Evolutionary conservation across 2,797 vertebrate genomes (phyloP).

Genomic region (Galagoides demidoff): DNA sequence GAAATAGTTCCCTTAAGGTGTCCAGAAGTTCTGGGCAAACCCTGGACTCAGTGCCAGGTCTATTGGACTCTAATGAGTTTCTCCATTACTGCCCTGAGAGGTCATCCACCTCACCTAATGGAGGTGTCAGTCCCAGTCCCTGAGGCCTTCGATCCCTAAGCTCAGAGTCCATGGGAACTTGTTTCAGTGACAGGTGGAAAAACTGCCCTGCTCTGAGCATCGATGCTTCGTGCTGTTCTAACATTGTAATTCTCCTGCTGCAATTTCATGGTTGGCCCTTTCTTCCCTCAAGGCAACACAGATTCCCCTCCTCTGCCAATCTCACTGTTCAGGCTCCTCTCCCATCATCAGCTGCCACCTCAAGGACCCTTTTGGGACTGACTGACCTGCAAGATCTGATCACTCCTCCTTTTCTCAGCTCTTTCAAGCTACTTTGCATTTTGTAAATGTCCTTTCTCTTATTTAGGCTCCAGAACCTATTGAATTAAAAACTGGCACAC

Average conservation of each 20-base stretch:
- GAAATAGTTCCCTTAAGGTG: background rate
- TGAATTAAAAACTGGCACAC: background rate
- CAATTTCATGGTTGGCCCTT: conserved; percentile 6
- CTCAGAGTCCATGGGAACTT: background rate
- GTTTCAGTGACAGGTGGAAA: conserved; percentile 14
- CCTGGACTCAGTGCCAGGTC: background rate
- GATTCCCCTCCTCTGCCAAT: background rate
- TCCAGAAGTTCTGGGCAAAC: background rate
- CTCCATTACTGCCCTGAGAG: background rate
- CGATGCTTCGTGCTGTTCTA: background rate
- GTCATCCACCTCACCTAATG: background rate
- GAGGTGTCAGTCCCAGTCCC: background rate
- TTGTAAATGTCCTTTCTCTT: background rate
- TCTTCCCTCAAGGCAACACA: background rate
- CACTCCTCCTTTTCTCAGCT: background rate
- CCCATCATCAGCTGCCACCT: background rate
- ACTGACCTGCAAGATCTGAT: background rate
- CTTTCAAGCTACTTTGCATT: background rate
- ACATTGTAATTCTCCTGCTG: conserved; percentile 29
- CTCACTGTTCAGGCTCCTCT: background rate
- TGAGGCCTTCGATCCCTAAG: background rate
- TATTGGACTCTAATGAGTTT: background rate
- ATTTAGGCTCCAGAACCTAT: background rate
- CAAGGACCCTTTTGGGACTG: background rate
- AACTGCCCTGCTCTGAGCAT: background rate